phyloP scores from a whole-genome alignment of 2,797 vertebrate species.

The Anniella stebbinsi region DNA sequence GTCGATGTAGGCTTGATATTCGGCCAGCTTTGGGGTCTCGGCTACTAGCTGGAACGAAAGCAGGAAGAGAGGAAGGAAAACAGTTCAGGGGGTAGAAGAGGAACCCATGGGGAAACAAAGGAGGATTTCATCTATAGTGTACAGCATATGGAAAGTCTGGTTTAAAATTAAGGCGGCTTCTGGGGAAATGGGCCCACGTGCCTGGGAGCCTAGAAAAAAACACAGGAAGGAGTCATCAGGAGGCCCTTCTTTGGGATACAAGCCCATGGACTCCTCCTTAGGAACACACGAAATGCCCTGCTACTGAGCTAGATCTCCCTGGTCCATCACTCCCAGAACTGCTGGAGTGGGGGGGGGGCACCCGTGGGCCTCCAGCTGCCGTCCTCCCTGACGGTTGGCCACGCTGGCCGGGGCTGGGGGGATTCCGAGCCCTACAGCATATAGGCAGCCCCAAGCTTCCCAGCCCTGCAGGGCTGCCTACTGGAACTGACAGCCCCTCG shows the following conservation, averaged over 20 bases:
- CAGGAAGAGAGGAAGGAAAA: constrained; percentile 9
- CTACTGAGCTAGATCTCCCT: background rate
- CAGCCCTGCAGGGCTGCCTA: background rate
- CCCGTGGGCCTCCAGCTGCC: too few relatives aligned
- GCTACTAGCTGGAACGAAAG: constrained; percentile 85
- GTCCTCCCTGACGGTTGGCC: too few relatives aligned
- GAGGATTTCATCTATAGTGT: too few relatives aligned
- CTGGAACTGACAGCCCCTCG: background rate
- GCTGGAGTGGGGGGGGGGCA: too few relatives aligned
- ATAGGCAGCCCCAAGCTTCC: too few relatives aligned
- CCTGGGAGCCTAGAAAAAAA: background rate
- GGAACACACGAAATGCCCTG: background rate
- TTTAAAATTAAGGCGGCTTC: background rate
- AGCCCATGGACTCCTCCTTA: background rate
- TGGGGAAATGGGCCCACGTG: too few relatives aligned
- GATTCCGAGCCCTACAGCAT: background rate
- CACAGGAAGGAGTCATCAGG: background rate
- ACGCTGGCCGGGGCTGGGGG: background rate
- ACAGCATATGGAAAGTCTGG: background rate
- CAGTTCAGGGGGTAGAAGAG: background rate
- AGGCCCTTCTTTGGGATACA: background rate
- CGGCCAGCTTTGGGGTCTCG: constrained; percentile 91
- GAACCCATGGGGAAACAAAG: accelerated
- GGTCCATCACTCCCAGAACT: background rate
- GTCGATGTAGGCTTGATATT: constrained; percentile 95